Evolutionary conservation across 2,797 vertebrate genomes (phyloP), one percentile per base, ranked within the genome.

Genomic region (Microhierax caerulescens): DNA sequence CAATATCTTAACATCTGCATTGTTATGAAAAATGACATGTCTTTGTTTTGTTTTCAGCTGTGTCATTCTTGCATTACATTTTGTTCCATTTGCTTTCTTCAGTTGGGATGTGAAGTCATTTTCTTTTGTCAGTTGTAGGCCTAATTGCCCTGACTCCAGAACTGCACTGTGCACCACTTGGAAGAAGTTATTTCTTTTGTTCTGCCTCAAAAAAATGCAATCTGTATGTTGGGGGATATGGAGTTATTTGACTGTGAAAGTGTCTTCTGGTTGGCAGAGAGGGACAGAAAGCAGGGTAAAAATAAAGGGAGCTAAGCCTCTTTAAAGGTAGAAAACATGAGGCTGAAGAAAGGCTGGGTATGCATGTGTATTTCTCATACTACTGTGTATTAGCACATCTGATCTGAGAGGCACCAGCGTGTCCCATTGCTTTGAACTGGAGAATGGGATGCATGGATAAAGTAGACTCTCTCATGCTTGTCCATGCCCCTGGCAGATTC

Each of bases 41-140:
- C 94, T 96, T 96, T 96, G 86, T 94, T 96, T 94, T 95, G 85
- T 79, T 94, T 96, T 89, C 95, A 92, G 92, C 85, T 95, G 92
- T 95, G 91, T 95, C 79, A 67, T 92, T 95, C 86, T 88, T 94
- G 39, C 92, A 92, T 95, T 87, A 82, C 63, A 70, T 86, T 95
- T 90, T 89, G 63, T 96, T 93, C 83, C 75, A 82, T 95, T 78
- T 73, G 69, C 90, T 93, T 80, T 92, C 74, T 86, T 94, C 77
- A 50, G 47, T 67, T 94, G 92, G 88, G 93, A 82, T 91, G 70
- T 89, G 94, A 91, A 97, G 67, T 94, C 34, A 82, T 85, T 93
- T 95, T 93, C 93, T 90, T 92, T 94, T 93, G 90, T 92, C 84
- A 85, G 63, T 59, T 91, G 72, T 85, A 64, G 72, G 59, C 45